phyloP scores from a whole-genome alignment of 2,888 invertebrate species.

The Lissocephala sabroskyi region DNA sequence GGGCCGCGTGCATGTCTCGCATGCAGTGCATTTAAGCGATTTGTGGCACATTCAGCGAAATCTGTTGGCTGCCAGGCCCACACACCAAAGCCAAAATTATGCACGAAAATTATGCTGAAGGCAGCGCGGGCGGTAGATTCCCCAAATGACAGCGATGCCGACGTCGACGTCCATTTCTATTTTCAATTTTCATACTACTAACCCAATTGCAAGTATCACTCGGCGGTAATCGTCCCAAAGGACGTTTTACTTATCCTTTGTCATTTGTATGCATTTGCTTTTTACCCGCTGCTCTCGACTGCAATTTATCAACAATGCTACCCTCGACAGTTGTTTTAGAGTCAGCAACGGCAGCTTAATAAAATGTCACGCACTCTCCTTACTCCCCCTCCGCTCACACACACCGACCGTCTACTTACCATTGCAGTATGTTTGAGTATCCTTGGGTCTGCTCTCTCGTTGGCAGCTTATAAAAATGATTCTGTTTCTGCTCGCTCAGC shows the following conservation, averaged over 20 bases:
- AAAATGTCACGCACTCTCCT: conserved; percentile 50
- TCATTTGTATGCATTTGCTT: too few species aligned
- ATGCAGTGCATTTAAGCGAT: conserved; percentile 30
- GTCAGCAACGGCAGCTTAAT: conserved; percentile 28
- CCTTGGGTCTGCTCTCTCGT: conserved; percentile 13
- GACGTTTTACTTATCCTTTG: too few species aligned
- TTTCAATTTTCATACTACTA: too few species aligned
- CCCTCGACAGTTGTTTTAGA: conserved; percentile 12
- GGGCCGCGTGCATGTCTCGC: neutral
- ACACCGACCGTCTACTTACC: neutral
- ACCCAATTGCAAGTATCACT: neutral
- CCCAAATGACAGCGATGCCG: conserved; percentile 15
- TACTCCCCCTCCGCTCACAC: neutral
- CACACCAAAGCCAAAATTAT: conserved; percentile 33
- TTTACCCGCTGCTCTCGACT: conserved; percentile 7
- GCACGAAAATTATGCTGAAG: conserved; percentile 32
- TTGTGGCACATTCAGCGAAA: conserved; percentile 33
- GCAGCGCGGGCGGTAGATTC: conserved; percentile 50
- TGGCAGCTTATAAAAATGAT: conserved; percentile 46
- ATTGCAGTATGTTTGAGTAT: neutral
- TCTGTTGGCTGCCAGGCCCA: conserved; percentile 39
- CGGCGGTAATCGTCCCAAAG: neutral
- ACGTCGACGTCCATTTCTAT: conserved; percentile 15
- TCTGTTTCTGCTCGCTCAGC: conserved; percentile 11
- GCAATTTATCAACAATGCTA: conserved; percentile 56